These are phyloP conservation scores for Lasioglossum malachurum DNA, from an alignment of 2,888 invertebrate species.

Conservation along the genomic window DNA sequence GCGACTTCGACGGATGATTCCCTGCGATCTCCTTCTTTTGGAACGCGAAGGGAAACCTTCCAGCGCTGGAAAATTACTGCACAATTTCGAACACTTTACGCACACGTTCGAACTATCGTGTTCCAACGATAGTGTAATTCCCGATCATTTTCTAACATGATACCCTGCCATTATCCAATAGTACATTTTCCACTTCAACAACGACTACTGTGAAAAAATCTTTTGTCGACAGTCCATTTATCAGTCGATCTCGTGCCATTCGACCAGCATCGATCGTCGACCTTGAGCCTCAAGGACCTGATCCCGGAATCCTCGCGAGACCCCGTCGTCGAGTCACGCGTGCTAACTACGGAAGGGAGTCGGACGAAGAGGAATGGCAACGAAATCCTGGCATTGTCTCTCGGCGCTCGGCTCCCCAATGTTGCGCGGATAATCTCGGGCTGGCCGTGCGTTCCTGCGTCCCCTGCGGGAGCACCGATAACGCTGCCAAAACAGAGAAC, in stretches of 20 bases:
- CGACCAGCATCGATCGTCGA: constrained; percentile 15
- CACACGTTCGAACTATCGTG: neutral
- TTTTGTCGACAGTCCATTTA: neutral
- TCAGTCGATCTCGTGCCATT: neutral
- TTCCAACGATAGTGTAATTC: neutral
- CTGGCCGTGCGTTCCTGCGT: constrained; percentile 41
- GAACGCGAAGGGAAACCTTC: neutral
- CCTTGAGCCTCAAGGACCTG: neutral
- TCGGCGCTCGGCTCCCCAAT: constrained; percentile 56
- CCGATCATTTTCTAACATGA: neutral
- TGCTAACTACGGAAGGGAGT: constrained; percentile 32
- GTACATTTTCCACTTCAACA: neutral
- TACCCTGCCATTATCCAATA: neutral
- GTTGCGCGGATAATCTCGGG: constrained; percentile 65
- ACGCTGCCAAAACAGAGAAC: constrained; percentile 57
- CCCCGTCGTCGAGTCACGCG: constrained; percentile 35
- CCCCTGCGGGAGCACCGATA: constrained; percentile 65
- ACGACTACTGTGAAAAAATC: neutral
- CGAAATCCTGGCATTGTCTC: constrained; percentile 75
- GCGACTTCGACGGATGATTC: constrained; percentile 11
- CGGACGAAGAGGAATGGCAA: constrained; percentile 37
- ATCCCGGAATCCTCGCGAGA: constrained; percentile 26
- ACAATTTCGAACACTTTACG: neutral
- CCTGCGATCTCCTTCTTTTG: neutral
- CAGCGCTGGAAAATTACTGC: neutral